phyloP scores from a whole-genome alignment of 2,797 vertebrate genomes.

The Rhynchotus rufescens region DNA sequence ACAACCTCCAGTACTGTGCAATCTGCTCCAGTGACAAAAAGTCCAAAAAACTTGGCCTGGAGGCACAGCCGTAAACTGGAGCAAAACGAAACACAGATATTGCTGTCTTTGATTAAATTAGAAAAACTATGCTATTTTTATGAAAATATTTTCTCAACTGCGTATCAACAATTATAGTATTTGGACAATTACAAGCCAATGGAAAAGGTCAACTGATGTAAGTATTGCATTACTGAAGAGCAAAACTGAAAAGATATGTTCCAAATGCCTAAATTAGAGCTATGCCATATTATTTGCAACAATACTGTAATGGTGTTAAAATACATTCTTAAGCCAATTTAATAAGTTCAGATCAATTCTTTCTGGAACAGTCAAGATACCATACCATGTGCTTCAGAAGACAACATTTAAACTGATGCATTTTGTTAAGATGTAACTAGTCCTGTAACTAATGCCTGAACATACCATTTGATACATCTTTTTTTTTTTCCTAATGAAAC shows the following conservation, averaged over 20 bases:
- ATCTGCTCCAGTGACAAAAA: background rate
- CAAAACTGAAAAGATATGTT: background rate
- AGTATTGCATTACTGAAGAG: background rate
- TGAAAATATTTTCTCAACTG: background rate
- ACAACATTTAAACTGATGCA: too few species aligned
- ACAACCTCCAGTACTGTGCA: background rate
- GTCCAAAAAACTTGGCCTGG: background rate
- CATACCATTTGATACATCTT: accelerated
- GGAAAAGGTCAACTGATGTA: background rate
- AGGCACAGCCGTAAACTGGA: background rate
- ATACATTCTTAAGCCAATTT: background rate
- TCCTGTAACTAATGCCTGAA: background rate
- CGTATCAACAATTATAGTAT: background rate
- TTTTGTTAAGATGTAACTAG: accelerated
- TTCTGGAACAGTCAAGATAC: background rate
- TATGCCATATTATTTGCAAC: accelerated
- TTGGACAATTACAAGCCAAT: background rate
- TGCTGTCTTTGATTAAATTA: background rate
- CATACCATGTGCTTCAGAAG: background rate
- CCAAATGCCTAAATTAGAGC: background rate
- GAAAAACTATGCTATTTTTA: background rate
- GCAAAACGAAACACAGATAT: background rate
- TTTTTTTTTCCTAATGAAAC: background rate
- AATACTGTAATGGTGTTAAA: background rate
- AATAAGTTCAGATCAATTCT: background rate